Evolutionary conservation across 2,888 invertebrate genomes (phyloP).

Genomic region (Acheta domesticus): DNA sequence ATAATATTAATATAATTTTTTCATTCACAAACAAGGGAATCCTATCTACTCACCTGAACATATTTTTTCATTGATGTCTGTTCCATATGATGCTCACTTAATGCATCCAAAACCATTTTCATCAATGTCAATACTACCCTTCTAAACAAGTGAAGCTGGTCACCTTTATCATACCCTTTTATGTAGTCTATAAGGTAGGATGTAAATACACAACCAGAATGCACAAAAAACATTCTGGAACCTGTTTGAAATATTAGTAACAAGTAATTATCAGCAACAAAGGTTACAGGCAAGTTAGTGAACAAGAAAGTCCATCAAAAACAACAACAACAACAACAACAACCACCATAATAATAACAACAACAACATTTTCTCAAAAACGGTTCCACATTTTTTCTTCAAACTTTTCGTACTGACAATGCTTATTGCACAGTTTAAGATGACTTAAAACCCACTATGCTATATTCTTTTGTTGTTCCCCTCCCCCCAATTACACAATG

Average conservation of each 20-base stretch:
- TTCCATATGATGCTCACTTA: not conserved
- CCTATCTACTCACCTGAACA: not conserved
- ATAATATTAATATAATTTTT: too few species aligned
- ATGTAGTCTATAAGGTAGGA: slow-evolving; percentile 1
- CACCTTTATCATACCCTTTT: not conserved
- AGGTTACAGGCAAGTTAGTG: not conserved
- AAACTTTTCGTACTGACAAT: too few species aligned
- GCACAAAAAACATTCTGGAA: not conserved
- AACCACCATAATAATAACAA: too few species aligned
- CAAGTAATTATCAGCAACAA: not conserved
- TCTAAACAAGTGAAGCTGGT: not conserved
- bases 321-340: too few species aligned
- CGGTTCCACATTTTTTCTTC: too few species aligned
- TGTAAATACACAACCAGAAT: not conserved
- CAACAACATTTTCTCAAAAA: too few species aligned
- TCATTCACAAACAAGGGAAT: not conserved
- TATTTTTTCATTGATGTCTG: slow-evolving; percentile 6
- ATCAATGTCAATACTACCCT: not conserved
- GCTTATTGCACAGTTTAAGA: too few species aligned
- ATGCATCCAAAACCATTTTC: not conserved
- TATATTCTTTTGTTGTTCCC: too few species aligned
- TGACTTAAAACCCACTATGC: too few species aligned
- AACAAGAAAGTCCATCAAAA: not conserved
- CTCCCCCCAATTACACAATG: too few species aligned
- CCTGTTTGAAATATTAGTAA: not conserved